A percentile compares a stretch with the other conserved stretches of the same genome.
These are phyloP conservation scores for Mustelus asterias DNA, from an alignment of 2,113 vertebrate species.

Conservation along the genomic window DNA sequence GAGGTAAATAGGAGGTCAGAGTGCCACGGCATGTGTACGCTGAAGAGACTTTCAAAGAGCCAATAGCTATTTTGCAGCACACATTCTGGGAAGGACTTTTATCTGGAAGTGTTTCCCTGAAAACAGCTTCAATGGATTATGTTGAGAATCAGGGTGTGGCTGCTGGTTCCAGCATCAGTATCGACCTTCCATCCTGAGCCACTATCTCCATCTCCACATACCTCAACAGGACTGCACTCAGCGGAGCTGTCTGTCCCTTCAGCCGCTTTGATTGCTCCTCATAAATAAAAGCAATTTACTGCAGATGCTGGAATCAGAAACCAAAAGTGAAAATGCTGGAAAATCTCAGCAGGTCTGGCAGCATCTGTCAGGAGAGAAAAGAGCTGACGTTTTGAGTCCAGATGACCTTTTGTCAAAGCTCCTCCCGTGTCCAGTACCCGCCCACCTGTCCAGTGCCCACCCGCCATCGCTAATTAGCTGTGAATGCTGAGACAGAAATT, in stretches of 20 bases:
- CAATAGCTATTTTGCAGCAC: not conserved
- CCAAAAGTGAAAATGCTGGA: too few species aligned
- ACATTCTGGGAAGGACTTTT: not conserved
- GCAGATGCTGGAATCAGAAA: too few species aligned
- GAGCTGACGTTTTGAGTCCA: too few species aligned
- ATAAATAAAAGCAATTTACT: too few species aligned
- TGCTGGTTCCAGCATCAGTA: too few species aligned
- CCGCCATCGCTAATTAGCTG: not conserved
- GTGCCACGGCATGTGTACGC: not conserved
- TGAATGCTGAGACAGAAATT: not conserved
- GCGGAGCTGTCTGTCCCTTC: not conserved
- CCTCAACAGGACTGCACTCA: not conserved
- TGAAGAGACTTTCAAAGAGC: not conserved
- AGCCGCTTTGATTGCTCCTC: not conserved
- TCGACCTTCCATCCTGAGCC: not conserved
- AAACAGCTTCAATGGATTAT: not conserved
- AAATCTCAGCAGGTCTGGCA: too few species aligned
- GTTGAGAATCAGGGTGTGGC: not conserved
- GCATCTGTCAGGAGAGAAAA: too few species aligned
- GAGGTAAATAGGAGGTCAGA: not conserved
- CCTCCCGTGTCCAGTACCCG: too few species aligned
- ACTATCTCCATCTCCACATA: not conserved
- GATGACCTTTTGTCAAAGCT: too few species aligned
- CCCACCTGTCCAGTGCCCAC: not conserved
- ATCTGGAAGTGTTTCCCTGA: not conserved